Evolutionary conservation across 1,140 invertebrate species (phyloP), one percentile per base, ranked within the genome.

Genomic region (Sitophilus oryzae): DNA sequence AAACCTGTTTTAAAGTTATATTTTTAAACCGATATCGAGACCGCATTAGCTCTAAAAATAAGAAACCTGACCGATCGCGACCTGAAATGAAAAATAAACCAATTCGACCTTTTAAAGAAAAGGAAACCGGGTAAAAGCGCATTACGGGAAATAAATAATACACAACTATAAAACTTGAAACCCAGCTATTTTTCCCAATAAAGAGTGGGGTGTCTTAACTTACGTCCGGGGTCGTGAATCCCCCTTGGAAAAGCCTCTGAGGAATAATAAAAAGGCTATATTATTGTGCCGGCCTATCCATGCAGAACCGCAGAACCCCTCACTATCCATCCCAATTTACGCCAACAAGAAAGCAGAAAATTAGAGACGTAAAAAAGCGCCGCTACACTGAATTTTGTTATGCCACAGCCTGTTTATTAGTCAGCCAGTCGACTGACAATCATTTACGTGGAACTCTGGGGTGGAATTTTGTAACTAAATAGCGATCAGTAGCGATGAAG

Each of bases 201-300:
- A 47, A 34, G 10, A 18, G 23, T n/a, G n/a, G n/a, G 43, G 40
- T 54, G 23, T 41, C 35, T 10, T 15, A 45, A 52, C 52, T 45
- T 48, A 54, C 30, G 36, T 37, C 44, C 47, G 30, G 18, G 20
- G 45, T 19, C 43, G 35, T 46, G 19, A 37, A 30, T 42, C 36
- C 43, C 45, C 40, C 45, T 45, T 37, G 44, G 30, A 54, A 47
- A 34, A 37, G 16, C 52, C 52, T 54, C 52, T 23, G 45, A 54
- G 52, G 52, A 54, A 54, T 54, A 54, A 54, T 54, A 54, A 54
- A 47, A 25, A 54, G 44, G 52, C 35, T 47, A 47, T 54, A 54
- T 54, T 54, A 41, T 43, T 42, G 37, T 47, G 52, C 23, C 6
- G 36, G 37, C 36, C 44, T 47, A 41, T 47, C 45, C 52, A 30